Evolutionary conservation across 2,888 invertebrate species (phyloP).

Genomic region (Caprella mutica): DNA sequence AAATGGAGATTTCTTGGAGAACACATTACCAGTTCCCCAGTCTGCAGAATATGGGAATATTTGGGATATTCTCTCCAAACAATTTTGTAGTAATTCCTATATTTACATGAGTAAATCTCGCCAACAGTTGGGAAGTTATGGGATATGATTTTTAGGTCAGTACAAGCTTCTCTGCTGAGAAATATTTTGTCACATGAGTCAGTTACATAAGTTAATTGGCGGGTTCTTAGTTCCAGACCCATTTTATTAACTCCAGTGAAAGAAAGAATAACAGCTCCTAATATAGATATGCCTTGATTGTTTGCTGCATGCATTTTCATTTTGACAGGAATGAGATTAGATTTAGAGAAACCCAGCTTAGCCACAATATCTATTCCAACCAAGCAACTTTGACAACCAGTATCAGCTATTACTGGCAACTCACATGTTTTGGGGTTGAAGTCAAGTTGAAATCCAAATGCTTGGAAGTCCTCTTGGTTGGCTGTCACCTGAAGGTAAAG

Average conservation of each 20-base stretch:
- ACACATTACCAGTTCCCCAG: too few relatives aligned
- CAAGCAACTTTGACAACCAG: constrained; percentile 5
- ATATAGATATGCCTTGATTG: neutral
- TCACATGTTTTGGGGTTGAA: neutral
- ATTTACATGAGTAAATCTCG: too few relatives aligned
- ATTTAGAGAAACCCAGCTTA: too few relatives aligned
- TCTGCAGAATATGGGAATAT: too few relatives aligned
- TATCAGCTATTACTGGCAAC: constrained; percentile 6
- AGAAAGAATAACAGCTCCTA: neutral
- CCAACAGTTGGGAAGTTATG: constrained; percentile 14
- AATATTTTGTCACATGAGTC: constrained; percentile 13
- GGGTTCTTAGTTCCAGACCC: neutral
- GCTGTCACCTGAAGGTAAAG: neutral
- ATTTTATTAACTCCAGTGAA: constrained; percentile 3
- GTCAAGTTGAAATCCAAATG: neutral
- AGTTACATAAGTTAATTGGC: constrained; percentile 8
- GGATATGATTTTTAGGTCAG: constrained; percentile 13
- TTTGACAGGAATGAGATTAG: neutral
- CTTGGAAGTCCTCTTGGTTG: neutral
- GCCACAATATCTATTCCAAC: too few relatives aligned
- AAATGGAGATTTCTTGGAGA: too few relatives aligned
- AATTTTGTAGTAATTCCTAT: too few relatives aligned
- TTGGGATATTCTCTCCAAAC: too few relatives aligned
- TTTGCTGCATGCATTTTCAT: constrained; percentile 11
- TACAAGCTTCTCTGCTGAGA: constrained; percentile 7